A percentile compares a stretch with the other conserved stretches of the same genome.
Conservation (phyloP, 1,140 invertebrate genomes). For the Frieseomelitta varia region DNA sequence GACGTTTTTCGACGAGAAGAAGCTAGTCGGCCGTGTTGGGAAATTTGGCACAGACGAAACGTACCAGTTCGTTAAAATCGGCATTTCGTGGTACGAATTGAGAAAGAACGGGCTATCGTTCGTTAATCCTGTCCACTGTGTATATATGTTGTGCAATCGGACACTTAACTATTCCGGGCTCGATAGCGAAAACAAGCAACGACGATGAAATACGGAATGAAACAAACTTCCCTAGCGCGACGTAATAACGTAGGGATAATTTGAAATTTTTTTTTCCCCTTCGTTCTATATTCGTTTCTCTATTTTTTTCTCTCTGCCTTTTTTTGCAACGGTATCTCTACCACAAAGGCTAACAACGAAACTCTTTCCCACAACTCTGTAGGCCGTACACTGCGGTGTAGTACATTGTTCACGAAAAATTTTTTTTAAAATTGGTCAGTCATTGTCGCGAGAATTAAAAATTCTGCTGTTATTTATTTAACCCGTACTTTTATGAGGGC, state of each 20-base stretch:
- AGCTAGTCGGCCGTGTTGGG: not conserved
- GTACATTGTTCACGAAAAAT: not conserved
- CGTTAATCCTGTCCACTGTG: constrained; percentile 53
- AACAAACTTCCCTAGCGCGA: not conserved
- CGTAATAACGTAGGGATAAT: constrained; percentile 19
- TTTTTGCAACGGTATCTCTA: not conserved
- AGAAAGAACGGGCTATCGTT: constrained; percentile 25
- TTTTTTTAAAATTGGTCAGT: constrained; percentile 35
- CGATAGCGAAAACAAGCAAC: not conserved
- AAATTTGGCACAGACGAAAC: constrained; percentile 33
- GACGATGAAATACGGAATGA: not conserved
- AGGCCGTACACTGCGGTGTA: no score
- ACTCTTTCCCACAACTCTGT: constrained; percentile 9
- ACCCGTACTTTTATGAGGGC: not conserved
- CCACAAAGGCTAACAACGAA: not conserved
- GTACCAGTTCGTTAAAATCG: constrained; percentile 53
- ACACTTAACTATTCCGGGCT: constrained; percentile 25
- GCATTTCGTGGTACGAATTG: not conserved
- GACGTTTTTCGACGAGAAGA: not conserved
- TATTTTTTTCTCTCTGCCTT: not conserved
- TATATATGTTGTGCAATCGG: constrained; percentile 19
- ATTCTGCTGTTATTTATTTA: not conserved
- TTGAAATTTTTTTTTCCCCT: constrained; percentile 10
- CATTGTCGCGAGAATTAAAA: not conserved
- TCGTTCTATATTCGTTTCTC: no score